Evolutionary conservation across 1,140 invertebrate species (phyloP), one percentile per base, ranked within the genome.

Genomic region (Caenorhabditis brenneri): DNA sequence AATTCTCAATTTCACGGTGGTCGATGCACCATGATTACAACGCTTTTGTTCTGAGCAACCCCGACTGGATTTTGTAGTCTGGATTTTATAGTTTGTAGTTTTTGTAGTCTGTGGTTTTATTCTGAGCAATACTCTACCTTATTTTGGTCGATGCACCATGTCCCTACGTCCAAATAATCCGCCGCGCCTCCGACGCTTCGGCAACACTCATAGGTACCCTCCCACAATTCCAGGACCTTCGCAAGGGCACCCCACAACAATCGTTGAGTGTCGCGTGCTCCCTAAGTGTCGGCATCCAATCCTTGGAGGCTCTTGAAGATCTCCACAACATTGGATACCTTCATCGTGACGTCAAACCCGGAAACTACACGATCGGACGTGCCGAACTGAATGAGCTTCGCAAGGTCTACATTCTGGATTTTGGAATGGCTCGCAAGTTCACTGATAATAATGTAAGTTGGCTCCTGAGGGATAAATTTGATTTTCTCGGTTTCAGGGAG

Each of bases 281-380:
- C 2, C 15, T 83, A 15, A 81, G 69, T 36, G 69, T 83, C 39
- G 82, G 39, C 3, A 80, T 81, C 22, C 82, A 83, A 65, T 83
- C 69, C 51, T 60, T 83, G 10, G 58, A 83, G 31, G 82, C 82
- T n/a, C 69, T 83, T n/a, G 82, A 83, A 42, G 82, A 83, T 39
- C 82, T 83, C 16, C 82, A 83, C 65, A 83, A 65, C 65, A 42
- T 86, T 46, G 84, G 84, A 16, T 84, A 86, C 39, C 69, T 86
- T 36, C 83, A 84, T 39, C 85, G 85, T 48, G 85, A 86, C 58
- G 80, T 86, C 48, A 86, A 86, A 53, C 85, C 85, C 15, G 82
- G 83, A 36, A 86, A 86, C 42, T 86, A 85, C 58, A 83, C 85
- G 1, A 65, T 49, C 46, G 85, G 85, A 29, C 79, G 83, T 24